These are phyloP conservation scores for Paradisaea rubra DNA, from an alignment of 2,113 vertebrate genomes.

Conservation along the genomic window DNA sequence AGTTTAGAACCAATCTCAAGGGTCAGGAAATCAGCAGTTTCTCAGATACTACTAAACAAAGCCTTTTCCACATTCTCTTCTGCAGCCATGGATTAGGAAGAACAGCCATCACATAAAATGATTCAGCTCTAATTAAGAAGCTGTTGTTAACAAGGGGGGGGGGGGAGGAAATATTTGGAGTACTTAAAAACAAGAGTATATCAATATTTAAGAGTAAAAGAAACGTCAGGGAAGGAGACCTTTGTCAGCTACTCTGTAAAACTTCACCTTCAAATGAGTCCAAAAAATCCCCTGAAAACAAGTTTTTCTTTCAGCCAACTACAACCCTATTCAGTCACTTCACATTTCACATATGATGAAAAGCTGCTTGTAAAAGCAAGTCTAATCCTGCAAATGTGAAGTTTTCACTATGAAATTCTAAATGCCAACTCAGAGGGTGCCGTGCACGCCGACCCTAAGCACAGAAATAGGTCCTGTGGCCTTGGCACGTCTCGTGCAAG, in stretches of 20 bases:
- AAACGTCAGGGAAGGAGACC: neutral
- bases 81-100: neutral
- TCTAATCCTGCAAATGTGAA: neutral
- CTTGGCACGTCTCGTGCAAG: neutral
- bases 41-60: neutral
- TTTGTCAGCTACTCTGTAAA: neutral
- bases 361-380: neutral
- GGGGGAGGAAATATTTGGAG: rapidly evolving
- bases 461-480: neutral
- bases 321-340: neutral
- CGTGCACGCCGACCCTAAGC: rapidly evolving
- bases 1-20: neutral
- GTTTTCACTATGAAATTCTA: neutral
- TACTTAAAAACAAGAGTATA: neutral
- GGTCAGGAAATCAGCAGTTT: neutral
- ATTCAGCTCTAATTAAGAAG: neutral
- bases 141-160: neutral
- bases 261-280: neutral
- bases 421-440: neutral
- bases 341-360: neutral
- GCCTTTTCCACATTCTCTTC: neutral
- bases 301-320: neutral
- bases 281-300: neutral
- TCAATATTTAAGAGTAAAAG: neutral
- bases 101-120: neutral